Base-by-base conservation (phyloP, 2,113 vertebrate species). In the Orthonyx spaldingii region DNA sequence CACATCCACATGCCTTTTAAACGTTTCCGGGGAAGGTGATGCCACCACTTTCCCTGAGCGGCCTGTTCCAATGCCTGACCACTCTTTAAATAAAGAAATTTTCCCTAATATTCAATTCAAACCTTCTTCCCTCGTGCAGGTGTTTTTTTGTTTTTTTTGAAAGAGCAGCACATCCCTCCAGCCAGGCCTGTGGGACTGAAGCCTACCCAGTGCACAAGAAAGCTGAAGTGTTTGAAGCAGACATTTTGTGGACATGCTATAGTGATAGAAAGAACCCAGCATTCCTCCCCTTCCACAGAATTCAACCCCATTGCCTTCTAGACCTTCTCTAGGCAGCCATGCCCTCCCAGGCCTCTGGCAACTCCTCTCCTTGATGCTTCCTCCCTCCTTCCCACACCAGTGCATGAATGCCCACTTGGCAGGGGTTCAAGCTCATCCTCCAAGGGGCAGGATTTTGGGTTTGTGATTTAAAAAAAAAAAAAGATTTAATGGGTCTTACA, bases 151-250 rank as follows among this genome's bases (percentile, higher is more conserved):
- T 47, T 5, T 37, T 15, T 83, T 39, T 26, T 41, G 22, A 78
- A 60, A 85, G 65, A 66, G 60, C 42, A 90, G 59, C 23, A 10
- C 7, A 4, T 37, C 28, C 15, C 63, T 35, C 30, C 6, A 52
- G 47, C 23, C 24, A 53, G 16, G 19, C 19, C 6, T 50, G 1
- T 3, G 5, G 33, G 41, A 24, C 61, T 46, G 15, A 59, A 52
- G 37, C 44, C 22, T 35, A 35, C 24, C 71, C 76, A 52, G 72
- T 11, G 33, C 57, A 89, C 30, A 71, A 87, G 27, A 83, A 95
- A 82, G 69, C 75, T 17, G n/a, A 66, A 87, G 57, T 75, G 50
- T 19, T 90, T 82, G 57, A 95, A 97, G 94, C 74, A 78, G 52
- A 80, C 27, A 32, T 69, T 72, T 65, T 78, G 80, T 71, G 78